A percentile compares a stretch with the other conserved stretches of the same genome.
Evolutionary conservation across 2,113 vertebrate genomes (phyloP).

Genomic region (Daboia siamensis): DNA sequence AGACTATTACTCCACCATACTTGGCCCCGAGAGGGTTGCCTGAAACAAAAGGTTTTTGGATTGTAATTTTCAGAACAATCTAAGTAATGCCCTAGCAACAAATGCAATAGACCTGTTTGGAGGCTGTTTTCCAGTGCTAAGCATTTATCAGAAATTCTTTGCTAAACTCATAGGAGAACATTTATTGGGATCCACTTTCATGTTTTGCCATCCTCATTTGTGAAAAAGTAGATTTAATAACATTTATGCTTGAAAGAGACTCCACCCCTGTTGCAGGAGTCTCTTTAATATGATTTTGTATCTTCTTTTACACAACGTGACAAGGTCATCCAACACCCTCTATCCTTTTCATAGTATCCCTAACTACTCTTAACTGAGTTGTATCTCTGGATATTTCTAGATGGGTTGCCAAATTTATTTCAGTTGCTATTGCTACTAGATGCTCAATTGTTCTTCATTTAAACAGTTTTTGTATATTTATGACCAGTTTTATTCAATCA

Average conservation of each 20-base stretch:
- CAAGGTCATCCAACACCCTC: neutral
- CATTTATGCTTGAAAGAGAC: neutral
- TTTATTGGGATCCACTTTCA: neutral
- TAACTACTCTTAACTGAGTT: neutral
- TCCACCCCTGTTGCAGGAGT: neutral
- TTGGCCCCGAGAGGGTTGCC: too few species aligned
- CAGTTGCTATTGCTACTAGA: neutral
- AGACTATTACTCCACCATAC: neutral
- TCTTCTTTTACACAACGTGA: neutral
- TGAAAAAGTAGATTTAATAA: neutral
- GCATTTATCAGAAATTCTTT: neutral
- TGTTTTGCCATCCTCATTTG: neutral
- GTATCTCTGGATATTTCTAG: neutral
- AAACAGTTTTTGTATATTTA: neutral
- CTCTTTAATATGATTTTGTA: neutral
- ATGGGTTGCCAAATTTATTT: neutral
- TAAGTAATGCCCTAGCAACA: neutral
- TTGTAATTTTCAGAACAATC: neutral
- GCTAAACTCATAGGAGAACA: neutral
- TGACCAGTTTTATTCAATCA: neutral
- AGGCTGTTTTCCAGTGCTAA: neutral
- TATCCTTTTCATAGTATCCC: neutral
- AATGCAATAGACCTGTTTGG: neutral
- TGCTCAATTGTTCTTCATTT: neutral
- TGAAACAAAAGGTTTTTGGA: neutral